Percentiles rank a stretch among this genome's conserved stretches.
Evolutionary conservation across 2,888 invertebrate species (phyloP).

Genomic region (Agrotis puta): DNA sequence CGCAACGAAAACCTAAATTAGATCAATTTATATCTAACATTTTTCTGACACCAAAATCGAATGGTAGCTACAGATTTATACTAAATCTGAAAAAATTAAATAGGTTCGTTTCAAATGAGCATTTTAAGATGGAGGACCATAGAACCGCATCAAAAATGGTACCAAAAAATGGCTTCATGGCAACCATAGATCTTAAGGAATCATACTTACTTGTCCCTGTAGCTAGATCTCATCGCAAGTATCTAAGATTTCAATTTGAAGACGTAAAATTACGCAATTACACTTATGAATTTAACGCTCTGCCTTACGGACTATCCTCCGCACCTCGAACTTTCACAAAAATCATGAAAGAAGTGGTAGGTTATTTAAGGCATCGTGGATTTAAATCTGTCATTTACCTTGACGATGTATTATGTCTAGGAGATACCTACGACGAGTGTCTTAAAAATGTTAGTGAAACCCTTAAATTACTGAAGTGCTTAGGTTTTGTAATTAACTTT

Average conservation of each 20-base stretch:
- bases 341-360: background rate
- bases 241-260: no score
- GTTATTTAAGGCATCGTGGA: background rate
- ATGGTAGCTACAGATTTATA: background rate
- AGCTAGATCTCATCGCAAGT: slow-evolving; percentile 3
- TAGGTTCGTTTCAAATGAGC: background rate
- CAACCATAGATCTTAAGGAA: slow-evolving; percentile 3
- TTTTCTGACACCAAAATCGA: background rate
- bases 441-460: no score
- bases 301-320: no score
- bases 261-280: no score
- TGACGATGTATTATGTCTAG: background rate
- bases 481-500: no score
- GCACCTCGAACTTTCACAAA: no score
- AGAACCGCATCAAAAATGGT: slow-evolving; percentile 3
- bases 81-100: background rate
- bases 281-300: no score
- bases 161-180: background rate
- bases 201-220: slow-evolving; percentile 1
- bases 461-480: no score
- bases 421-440: no score
- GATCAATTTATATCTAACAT: background rate
- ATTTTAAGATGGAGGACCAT: slow-evolving; percentile 5
- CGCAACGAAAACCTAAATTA: background rate
- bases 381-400: background rate